Base-by-base conservation (phyloP, 2,797 vertebrate genomes). In the Paguma larvata region DNA sequence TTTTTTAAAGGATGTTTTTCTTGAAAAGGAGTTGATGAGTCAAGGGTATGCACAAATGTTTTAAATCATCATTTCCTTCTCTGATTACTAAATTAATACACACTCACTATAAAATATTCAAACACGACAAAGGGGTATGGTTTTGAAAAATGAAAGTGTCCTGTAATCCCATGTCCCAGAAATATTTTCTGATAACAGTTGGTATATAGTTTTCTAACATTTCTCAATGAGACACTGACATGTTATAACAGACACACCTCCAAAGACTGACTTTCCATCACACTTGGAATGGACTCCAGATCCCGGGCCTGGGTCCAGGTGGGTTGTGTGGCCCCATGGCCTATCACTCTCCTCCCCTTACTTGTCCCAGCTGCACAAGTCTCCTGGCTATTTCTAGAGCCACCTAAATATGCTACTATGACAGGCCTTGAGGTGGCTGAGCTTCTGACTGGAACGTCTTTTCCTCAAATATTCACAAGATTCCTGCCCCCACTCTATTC, bases 131-230 rank as follows among this genome's bases (percentile, higher is more conserved):
- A 44, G 86, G 21, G 19, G 5, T 79, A 44, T 53, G 21, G 68
- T 73, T 93, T 96, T 89, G 51, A 77, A 94, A 94, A 89, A 68
- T 46, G 68, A 67, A 89, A 56, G n/a, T 68, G 46, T 89, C 25
- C 38, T 75, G 0, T 85, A 77, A 63, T 46, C n/a, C 38, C 23
- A 67, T 8, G 44, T 75, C 34, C 44, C 41, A 12, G 59, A 91
- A 59, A 63, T 83, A 72, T 67, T 91, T 96, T 73, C 53, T 89
- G 51, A 38, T 46, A 73, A 82, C 23, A 46, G 21, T 63, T 63
- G 7, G 3, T 63, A 46, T 72, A 14, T 85, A 68, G n/a, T 85
- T 93, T 44, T n/a, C 19, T 41, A 75, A 7, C 51, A 25, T 25
- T 53, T 25, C 75, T 30, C 70, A 63, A 4, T 51, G 77, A 65